These are phyloP conservation scores for Lophotriccus pileatus DNA, from an alignment of 2,797 vertebrate species.

Conservation along the genomic window DNA sequence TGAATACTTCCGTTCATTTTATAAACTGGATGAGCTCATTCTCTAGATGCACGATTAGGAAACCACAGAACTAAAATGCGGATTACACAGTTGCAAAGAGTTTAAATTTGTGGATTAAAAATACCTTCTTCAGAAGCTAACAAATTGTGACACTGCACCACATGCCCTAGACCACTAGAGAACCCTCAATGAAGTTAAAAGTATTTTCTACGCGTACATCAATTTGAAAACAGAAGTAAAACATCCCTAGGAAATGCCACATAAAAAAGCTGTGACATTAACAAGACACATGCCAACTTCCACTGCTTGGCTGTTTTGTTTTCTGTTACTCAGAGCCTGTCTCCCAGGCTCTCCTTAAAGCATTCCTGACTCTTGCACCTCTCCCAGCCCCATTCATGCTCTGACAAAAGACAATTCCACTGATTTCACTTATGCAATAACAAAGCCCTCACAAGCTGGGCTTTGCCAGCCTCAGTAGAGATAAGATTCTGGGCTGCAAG, in stretches of 20 bases:
- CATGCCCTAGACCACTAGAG: constrained; percentile 6
- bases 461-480: not conserved
- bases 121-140: constrained; percentile 31
- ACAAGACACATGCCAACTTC: constrained; percentile 25
- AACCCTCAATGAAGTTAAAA: constrained; percentile 14
- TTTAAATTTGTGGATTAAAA: constrained; percentile 48
- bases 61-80: constrained; percentile 49
- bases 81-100: constrained; percentile 29
- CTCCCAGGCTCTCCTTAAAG: not conserved
- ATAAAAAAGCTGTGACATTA: constrained; percentile 36
- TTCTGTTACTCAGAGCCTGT: not conserved
- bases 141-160: not conserved
- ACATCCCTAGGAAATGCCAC: constrained; percentile 51
- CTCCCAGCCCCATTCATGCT: not conserved
- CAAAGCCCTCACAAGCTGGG: not conserved
- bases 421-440: not conserved
- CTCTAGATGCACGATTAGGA: constrained; percentile 39
- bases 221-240: constrained; percentile 51
- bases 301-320: not conserved
- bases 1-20: not conserved
- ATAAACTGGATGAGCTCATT: constrained; percentile 30
- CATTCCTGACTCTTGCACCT: not conserved
- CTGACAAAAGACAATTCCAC: not conserved
- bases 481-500: not conserved
- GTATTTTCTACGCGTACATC: constrained; percentile 28